Base-by-base conservation (phyloP, 2,113 vertebrate species). In the Shinisaurus crocodilurus region DNA sequence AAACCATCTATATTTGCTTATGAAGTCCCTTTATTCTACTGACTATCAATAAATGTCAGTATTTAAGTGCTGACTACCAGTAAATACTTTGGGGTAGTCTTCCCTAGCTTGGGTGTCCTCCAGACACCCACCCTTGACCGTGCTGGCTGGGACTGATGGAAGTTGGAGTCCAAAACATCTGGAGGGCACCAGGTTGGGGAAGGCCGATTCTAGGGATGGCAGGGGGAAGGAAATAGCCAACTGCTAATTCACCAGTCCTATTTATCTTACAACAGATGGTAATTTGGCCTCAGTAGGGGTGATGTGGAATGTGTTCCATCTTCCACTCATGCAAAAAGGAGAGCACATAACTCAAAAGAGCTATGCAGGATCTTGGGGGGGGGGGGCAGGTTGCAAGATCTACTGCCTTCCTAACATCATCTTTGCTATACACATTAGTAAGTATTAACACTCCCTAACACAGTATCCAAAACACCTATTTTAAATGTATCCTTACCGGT, bases 401-500 rank as follows among this genome's bases (percentile, higher is more conserved):
- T 43, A 23, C 16, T 60, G 5, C 7, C 27, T 77, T 67, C 3
- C 18, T 77, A 37, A 76, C 27, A 74, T 37, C 40, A 63, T 57
- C 12, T 85, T 90, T 40, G 15, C 70, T 37, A 76, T 37, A n/a
- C 15, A 75, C 15, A 65, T 67, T 90, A 40, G 25, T 79, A 67
- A 84, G 13, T 32, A 63, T 65, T 72, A 48, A 37, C 3, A 63
- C 6, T 60, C 65, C 37, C 76, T 16, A 48, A 72, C 54, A 65
- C 3, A 6, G 16, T 63, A 57, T 40, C n/a, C 34, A 27, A 60
- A 29, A 13, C 60, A 16, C 12, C 1, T 13, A 50, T 1, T 25
- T 3, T 5, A 2, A 65, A 27, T 0, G 57, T 54, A 60, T 80
- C 34, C 82, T 93, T 93, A 99, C 99, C 99, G 86, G 99, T 99